Evolutionary conservation across 2,113 vertebrate genomes (phyloP).

Genomic region (Marmota monax): DNA sequence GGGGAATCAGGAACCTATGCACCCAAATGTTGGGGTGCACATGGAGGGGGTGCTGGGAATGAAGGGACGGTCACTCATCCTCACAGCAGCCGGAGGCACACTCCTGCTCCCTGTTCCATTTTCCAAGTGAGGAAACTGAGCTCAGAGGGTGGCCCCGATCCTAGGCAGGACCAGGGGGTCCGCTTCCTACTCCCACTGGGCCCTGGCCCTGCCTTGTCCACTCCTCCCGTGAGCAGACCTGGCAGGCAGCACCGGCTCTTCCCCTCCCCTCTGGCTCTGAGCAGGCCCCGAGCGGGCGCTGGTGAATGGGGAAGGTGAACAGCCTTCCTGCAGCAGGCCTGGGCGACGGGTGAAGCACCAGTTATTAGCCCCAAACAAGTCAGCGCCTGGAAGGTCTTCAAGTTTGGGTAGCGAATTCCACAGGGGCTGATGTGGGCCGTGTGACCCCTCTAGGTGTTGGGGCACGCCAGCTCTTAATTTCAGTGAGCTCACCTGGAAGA

Average conservation of each 20-base stretch:
- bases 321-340: background rate
- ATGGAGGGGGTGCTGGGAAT: background rate
- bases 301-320: background rate
- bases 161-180: background rate
- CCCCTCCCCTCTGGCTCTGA: background rate
- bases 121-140: background rate
- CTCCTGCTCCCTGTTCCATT: background rate
- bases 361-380: background rate
- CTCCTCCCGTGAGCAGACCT: no score
- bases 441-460: background rate
- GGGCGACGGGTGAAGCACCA: rapidly evolving
- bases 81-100: background rate
- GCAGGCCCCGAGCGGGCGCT: background rate
- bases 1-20: background rate
- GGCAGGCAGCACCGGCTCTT: background rate
- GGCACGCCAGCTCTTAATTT: background rate
- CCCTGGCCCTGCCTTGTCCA: background rate
- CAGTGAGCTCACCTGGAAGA: slow-evolving; percentile 41
- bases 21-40: background rate
- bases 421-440: background rate
- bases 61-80: no score
- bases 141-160: background rate
- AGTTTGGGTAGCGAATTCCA: background rate
- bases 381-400: background rate
- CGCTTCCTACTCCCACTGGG: rapidly evolving